These are phyloP conservation scores for Mormyrops boulengeri DNA, from an alignment of 2,797 vertebrate genomes.

Conservation along the genomic window DNA sequence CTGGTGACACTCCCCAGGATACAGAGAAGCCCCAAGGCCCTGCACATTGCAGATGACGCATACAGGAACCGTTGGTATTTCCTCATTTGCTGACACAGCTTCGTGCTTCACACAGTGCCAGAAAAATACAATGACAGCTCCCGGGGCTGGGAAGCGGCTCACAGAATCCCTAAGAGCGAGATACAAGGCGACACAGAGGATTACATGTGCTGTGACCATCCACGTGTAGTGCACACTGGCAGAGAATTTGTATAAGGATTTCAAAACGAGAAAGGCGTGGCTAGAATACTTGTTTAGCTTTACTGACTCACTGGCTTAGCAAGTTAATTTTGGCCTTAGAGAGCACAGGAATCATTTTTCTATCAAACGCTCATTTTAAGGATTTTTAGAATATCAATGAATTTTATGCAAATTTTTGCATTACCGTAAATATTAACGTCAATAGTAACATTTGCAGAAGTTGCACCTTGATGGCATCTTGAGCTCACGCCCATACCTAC, in stretches of 20 bases:
- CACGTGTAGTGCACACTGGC: constrained; percentile 1
- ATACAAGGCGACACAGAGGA: constrained; percentile 18
- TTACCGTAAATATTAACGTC: neutral
- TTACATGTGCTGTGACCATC: neutral
- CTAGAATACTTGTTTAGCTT: neutral
- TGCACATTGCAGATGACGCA: neutral
- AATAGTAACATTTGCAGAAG: neutral
- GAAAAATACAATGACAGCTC: constrained; percentile 26
- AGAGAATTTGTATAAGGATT: constrained; percentile 25
- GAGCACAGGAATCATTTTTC: neutral
- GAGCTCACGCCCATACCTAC: neutral
- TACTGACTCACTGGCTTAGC: neutral
- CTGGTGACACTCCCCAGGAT: neutral
- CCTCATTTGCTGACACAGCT: constrained; percentile 2
- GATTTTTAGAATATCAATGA: neutral
- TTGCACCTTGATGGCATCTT: neutral
- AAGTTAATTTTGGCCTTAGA: neutral
- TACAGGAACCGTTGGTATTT: neutral
- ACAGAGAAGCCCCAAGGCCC: neutral
- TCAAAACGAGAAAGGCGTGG: constrained; percentile 22
- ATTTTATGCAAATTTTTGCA: neutral
- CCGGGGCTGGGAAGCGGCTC: neutral
- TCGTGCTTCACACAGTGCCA: constrained; percentile 21
- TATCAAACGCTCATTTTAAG: neutral
- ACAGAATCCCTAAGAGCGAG: constrained; percentile 24